These are phyloP conservation scores for Rafetus swinhoei DNA, from an alignment of 2,113 vertebrate genomes.

Conservation along the genomic window DNA sequence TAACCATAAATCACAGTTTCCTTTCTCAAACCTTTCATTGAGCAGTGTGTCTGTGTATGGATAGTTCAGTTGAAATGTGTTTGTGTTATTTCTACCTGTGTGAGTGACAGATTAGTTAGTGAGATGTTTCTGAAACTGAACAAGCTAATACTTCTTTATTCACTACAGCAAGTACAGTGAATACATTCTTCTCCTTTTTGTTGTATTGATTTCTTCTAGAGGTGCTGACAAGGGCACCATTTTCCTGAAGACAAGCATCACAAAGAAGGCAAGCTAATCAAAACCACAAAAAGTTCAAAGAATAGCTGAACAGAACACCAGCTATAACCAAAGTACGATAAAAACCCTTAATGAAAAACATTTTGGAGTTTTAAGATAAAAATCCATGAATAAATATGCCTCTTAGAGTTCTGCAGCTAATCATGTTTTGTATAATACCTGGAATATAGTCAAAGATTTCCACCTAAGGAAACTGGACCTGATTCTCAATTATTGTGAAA, in stretches of 20 bases:
- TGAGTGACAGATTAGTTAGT: constrained; percentile 21
- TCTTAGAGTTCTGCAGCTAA: not conserved
- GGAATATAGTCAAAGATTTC: not conserved
- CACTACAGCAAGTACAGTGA: not conserved
- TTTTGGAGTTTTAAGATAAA: constrained; percentile 1
- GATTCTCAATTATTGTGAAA: not conserved
- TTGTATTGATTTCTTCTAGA: constrained; percentile 40
- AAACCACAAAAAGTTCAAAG: constrained; percentile 35
- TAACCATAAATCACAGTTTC: not conserved
- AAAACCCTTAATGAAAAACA: not conserved
- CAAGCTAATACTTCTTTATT: constrained; percentile 9
- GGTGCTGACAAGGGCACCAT: constrained; percentile 17
- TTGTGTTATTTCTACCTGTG: not conserved
- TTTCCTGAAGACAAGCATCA: constrained; percentile 28
- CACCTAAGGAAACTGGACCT: not conserved
- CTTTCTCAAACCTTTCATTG: not conserved
- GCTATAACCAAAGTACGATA: constrained; percentile 7
- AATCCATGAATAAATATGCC: constrained; percentile 2
- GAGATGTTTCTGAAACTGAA: not conserved
- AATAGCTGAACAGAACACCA: not conserved
- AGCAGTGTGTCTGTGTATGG: not conserved
- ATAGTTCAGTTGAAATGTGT: not conserved
- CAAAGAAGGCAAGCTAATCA: constrained; percentile 35
- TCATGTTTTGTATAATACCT: constrained; percentile 17
- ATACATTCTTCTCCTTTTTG: constrained; percentile 1